Base-by-base conservation (phyloP, 1,140 invertebrate species). In the Philopotamus ludificatus region DNA sequence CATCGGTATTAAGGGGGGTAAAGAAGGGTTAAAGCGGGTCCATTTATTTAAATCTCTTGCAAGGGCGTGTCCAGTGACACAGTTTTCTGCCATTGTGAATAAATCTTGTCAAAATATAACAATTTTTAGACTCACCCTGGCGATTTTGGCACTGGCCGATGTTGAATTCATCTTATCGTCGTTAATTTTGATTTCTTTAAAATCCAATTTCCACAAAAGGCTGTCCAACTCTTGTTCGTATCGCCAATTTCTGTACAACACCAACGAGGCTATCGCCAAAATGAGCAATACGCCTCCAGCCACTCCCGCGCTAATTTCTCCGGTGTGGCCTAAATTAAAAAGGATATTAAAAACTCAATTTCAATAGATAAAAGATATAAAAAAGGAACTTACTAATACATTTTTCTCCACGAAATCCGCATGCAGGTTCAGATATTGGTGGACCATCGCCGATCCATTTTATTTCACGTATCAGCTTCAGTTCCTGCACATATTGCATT, bases 201-300 rank as follows among this genome's bases (percentile, higher is more conserved):
- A 95, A 77, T 98, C 95, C 20, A 98, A 90, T 78, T 97, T 96
- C 95, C 95, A 98, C 0, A 98, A 82, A 16, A 97, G 78, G 44
- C 90, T 94, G 71, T 97, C 95, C 61, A 98, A 79, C 73, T 97
- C 95, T 73, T 96, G 93, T 73, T 98, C 95, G 75, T 97, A 97
- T 18, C 87, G 86, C 92, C 93, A 97, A 74, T 96, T 97, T 54
- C 95, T 85, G 76, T 93, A 93, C 0, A 91, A 74, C 0, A 91
- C 82, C 18, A 92, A 73, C 0, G 84, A 81, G 2, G 91, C 84
- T 0, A 93, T 76, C 0, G 85, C 79, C 12, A 94, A 74, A 1
- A 93, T 77, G 0, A 92, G 74, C 0, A 92, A 70, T 0, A 91
- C 79, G 1, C 89, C 87, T 0, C 93, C 93, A 0, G 87, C 86